These are phyloP conservation scores for Calliopsis andreniformis DNA, from an alignment of 1,140 invertebrate species.

Conservation along the genomic window DNA sequence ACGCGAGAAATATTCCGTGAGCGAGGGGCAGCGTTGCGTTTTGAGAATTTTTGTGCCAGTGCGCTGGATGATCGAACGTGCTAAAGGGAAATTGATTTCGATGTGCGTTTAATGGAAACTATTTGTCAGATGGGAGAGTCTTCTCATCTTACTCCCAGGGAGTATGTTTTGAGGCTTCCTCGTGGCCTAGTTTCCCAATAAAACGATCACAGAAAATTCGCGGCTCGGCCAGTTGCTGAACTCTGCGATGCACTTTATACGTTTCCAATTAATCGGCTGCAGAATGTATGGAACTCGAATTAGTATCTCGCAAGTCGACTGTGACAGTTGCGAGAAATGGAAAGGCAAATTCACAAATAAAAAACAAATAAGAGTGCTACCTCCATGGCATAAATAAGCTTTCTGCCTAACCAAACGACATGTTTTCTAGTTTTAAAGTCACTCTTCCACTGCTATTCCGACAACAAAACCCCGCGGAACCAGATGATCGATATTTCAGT, in stretches of 20 bases:
- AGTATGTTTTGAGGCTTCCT: neutral
- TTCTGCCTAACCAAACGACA: neutral
- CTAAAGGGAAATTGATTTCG: no score
- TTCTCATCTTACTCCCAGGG: no score
- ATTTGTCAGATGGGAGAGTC: no score
- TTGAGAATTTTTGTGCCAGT: no score
- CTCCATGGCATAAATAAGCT: neutral
- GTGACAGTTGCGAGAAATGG: neutral
- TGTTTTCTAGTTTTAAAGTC: neutral
- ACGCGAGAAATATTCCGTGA: no score
- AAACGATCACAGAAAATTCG: neutral
- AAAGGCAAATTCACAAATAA: neutral
- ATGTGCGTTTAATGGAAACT: no score
- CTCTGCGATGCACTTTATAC: neutral
- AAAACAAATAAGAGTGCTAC: neutral
- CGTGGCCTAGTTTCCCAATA: neutral
- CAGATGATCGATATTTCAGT: neutral
- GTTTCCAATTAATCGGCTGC: constrained; percentile 15
- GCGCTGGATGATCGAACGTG: no score
- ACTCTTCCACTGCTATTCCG: neutral
- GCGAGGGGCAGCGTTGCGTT: no score
- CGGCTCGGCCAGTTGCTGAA: neutral
- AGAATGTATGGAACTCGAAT: neutral
- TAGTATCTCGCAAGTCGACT: constrained; percentile 2
- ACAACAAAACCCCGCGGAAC: neutral